Percentiles rank a stretch among this genome's conserved stretches.
Conservation (phyloP, 92 coral and sea anemone genomes). For the Epizoanthus ramosus region DNA sequence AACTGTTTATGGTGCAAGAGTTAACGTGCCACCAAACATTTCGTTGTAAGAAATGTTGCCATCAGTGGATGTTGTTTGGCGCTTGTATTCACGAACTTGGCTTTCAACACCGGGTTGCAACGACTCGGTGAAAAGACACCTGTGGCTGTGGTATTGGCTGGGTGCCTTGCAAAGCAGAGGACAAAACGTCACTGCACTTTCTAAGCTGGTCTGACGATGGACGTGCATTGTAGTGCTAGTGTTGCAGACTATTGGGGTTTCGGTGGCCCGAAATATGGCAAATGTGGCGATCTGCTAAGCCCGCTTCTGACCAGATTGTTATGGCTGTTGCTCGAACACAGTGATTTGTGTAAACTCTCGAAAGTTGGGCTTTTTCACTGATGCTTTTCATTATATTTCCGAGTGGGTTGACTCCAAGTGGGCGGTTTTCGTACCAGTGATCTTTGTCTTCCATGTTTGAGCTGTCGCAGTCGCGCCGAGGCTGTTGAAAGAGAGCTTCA, state of each 20-base stretch:
- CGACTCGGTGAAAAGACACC: too few relatives aligned
- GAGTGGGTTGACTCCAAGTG: constrained; percentile 48
- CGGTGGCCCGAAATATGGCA: too few relatives aligned
- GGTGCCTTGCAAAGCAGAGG: background rate
- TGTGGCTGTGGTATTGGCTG: too few relatives aligned
- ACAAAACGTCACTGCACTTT: constrained; percentile 10
- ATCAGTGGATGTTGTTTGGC: too few relatives aligned
- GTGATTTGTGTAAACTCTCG: constrained; percentile 50
- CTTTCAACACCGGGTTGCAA: too few relatives aligned
- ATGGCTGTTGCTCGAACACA: constrained; percentile 59
- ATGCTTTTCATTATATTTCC: constrained; percentile 57
- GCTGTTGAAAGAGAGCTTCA: constrained; percentile 52
- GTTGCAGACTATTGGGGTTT: constrained; percentile 4
- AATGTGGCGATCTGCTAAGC: constrained; percentile 54
- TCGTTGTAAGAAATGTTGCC: too few relatives aligned
- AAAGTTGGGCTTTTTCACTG: constrained; percentile 47
- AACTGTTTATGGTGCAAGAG: too few relatives aligned
- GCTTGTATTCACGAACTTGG: too few relatives aligned
- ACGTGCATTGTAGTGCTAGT: background rate
- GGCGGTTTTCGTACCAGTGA: constrained; percentile 40
- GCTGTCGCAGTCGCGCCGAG: constrained; percentile 55
- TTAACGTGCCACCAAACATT: too few relatives aligned
- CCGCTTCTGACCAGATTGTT: constrained; percentile 9
- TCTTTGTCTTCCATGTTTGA: too few relatives aligned
- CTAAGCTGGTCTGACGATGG: constrained; percentile 17